These are phyloP conservation scores for Drosophila nigritarsus DNA, from an alignment of 2,888 invertebrate genomes.

Conservation along the genomic window DNA sequence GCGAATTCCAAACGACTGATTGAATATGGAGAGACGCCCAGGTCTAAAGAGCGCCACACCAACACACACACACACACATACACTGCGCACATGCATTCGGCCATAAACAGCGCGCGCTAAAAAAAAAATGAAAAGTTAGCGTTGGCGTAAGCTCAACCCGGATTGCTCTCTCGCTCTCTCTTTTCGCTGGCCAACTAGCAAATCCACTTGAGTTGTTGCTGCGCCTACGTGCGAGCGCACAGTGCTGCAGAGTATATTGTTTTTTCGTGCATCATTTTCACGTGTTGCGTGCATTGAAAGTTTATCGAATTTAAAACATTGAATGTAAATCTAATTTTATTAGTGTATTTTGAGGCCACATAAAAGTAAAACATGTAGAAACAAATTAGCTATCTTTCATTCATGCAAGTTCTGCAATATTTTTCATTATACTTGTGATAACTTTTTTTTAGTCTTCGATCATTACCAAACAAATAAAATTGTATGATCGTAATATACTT, in stretches of 20 bases:
- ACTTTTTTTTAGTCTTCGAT: neutral
- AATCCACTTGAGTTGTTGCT: slow-evolving; percentile 53
- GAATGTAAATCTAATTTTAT: neutral
- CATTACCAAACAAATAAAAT: too few relatives aligned
- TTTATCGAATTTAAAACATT: neutral
- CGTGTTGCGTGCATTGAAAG: slow-evolving; percentile 8
- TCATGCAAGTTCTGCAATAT: neutral
- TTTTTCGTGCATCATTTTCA: neutral
- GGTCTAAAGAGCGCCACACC: slow-evolving; percentile 35
- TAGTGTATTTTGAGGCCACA: neutral
- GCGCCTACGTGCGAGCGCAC: slow-evolving; percentile 57
- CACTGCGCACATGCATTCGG: slow-evolving; percentile 21
- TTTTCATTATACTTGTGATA: neutral
- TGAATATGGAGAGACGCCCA: slow-evolving; percentile 52
- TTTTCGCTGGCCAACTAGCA: slow-evolving; percentile 54
- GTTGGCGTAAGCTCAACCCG: slow-evolving; percentile 68
- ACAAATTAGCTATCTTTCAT: neutral
- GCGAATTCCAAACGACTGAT: slow-evolving; percentile 85
- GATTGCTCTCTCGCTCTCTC: slow-evolving; percentile 35
- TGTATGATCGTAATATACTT: too few relatives aligned
- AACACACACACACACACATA: slow-evolving; percentile 16
- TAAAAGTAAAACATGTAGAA: neutral
- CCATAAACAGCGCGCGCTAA: slow-evolving; percentile 43
- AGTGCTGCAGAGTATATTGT: slow-evolving; percentile 30
- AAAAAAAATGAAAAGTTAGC: slow-evolving; percentile 66